These are phyloP conservation scores for Trichomycterus rosablanca DNA, from an alignment of 2,113 vertebrate species.

Conservation along the genomic window DNA sequence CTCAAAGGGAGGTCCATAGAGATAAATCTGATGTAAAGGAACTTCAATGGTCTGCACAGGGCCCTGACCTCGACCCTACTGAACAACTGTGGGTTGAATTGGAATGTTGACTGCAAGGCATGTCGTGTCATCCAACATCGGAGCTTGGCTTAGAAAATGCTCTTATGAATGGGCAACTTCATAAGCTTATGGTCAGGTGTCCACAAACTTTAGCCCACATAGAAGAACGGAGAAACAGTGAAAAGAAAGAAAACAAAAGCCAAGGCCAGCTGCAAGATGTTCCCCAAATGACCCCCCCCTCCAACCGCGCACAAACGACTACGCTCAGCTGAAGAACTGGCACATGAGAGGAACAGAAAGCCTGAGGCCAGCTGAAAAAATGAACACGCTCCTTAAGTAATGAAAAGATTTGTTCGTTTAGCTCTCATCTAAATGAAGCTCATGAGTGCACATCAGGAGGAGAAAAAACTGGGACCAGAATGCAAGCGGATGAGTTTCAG, in stretches of 20 bases:
- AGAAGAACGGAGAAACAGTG: background rate
- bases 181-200: no score
- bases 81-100: no score
- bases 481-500: background rate
- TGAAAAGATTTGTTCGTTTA: slow-evolving; percentile 33
- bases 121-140: no score
- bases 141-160: no score
- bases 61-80: no score
- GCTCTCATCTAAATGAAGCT: slow-evolving; percentile 8
- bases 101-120: no score
- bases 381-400: slow-evolving; percentile 27
- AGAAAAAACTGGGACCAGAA: background rate
- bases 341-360: slow-evolving; percentile 28
- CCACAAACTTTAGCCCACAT: no score
- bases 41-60: no score
- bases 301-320: background rate
- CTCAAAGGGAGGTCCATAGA: no score
- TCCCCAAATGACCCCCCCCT: background rate
- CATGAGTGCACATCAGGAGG: background rate
- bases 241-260: background rate
- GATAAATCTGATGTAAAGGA: no score
- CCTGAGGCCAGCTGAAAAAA: slow-evolving; percentile 22
- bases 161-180: no score
- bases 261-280: slow-evolving; percentile 33
- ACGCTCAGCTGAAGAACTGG: background rate